A percentile compares a stretch with the other conserved stretches of the same genome.
Conservation (phyloP, 1,140 invertebrate genomes). For the Anoplolepis gracilipes region DNA sequence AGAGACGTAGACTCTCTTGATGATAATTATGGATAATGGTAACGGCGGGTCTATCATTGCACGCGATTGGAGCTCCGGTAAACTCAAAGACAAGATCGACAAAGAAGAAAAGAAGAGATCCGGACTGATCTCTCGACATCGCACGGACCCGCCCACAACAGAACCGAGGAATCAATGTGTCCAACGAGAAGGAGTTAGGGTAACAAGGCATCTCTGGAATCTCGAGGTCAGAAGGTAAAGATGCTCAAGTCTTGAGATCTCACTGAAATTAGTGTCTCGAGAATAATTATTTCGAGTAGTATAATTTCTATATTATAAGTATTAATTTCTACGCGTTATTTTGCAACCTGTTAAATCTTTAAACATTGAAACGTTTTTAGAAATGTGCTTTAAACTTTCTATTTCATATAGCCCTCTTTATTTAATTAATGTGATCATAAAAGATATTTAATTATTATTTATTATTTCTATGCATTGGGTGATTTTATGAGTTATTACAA, state of each 20-base stretch:
- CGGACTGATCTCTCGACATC: constrained; percentile 56
- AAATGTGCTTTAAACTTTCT: neutral
- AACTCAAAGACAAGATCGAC: constrained; percentile 26
- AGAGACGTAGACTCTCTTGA: constrained; percentile 21
- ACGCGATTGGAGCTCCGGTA: constrained; percentile 7
- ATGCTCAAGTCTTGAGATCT: constrained; percentile 39
- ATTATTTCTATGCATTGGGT: neutral
- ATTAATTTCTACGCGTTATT: neutral
- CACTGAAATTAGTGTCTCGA: constrained; percentile 34
- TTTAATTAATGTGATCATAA: neutral
- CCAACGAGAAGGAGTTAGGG: constrained; percentile 51
- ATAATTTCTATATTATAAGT: constrained; percentile 22
- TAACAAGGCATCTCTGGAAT: constrained; percentile 59
- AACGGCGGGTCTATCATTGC: constrained; percentile 31
- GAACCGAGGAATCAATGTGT: constrained; percentile 61
- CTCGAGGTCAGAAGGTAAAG: constrained; percentile 51
- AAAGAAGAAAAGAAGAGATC: constrained; percentile 50
- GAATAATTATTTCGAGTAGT: constrained; percentile 46
- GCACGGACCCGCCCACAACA: constrained; percentile 53
- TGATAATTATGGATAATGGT: constrained; percentile 59
- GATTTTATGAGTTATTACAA: neutral
- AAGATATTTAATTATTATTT: neutral
- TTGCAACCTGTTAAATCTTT: too few relatives aligned
- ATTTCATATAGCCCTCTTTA: neutral
- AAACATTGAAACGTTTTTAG: neutral